Base-by-base conservation (phyloP, 2,113 vertebrate genomes). In the Onychorhynchus coronatus region DNA sequence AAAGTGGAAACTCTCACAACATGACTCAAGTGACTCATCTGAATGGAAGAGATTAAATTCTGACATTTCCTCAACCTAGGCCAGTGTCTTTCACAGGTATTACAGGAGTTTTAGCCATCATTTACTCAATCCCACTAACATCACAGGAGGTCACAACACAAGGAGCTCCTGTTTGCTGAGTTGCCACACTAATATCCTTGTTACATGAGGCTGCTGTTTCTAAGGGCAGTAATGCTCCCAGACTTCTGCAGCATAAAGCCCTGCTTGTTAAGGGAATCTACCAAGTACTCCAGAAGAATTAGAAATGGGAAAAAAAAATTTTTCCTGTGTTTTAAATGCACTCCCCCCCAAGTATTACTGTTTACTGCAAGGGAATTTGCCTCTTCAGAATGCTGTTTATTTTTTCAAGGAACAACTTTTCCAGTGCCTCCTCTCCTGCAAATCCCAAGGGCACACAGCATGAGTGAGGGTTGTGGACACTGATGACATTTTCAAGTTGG, bases 81-180 rank as follows among this genome's bases (percentile, higher is more conserved):
- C 76, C 76, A 86, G 76, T 35, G 83, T 85, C 89, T 89, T 91
- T 86, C 76, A 39, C 80, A 96, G 95, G 86, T 96, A 93, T 84
- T 95, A 81, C 93, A 89, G 47, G 89, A 92, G 89, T 80, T 92
- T 91, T 82, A 94, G 82, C 78, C 85, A 83, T 39, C 20, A 11
- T 90, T 93, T 94, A 79, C 95, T 92, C 96, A 92, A 96, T 42
- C 39, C 86, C 68, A 42, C 89, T 56, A 86, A 81, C 73, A 91
- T 92, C 86, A 96, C 80, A 95, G 95, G 61, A 93, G 93, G 86
- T 95, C 94, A 87, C 93, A 86, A 96, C 93, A 96, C 95, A 97
- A 95, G 94, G 95, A 96, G 91, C 94, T 95, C 86, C 96, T 97
- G 93, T 97, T 92, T 93, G 91, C 88, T 0, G 59, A 66, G 83